Evolutionary conservation across 2,113 vertebrate genomes (phyloP).

Genomic region (Macrotus californicus): DNA sequence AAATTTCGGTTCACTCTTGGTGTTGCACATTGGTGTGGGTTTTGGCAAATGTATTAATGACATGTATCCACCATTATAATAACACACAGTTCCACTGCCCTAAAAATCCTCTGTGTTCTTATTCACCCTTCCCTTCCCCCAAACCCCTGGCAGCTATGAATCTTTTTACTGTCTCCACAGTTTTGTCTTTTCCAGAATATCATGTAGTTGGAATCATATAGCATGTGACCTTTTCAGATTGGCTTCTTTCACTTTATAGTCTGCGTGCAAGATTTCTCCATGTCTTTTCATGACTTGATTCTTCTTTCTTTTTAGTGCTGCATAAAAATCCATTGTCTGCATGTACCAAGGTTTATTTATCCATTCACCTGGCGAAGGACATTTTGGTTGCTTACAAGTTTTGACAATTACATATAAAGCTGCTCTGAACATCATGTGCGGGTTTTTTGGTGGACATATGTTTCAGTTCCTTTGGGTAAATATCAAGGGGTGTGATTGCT

Average conservation of each 20-base stretch:
- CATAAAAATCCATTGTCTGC: background rate
- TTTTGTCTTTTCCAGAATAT: background rate
- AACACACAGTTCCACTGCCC: background rate
- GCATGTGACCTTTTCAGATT: background rate
- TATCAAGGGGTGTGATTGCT: background rate
- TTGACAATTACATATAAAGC: background rate
- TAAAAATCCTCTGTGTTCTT: background rate
- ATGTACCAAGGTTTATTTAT: background rate
- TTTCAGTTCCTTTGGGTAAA: background rate
- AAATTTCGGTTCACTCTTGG: background rate
- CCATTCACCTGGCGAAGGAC: background rate
- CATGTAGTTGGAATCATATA: background rate
- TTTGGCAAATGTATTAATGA: background rate
- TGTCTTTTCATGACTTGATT: background rate
- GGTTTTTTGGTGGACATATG: background rate
- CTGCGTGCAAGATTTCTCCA: background rate
- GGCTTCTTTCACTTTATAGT: background rate
- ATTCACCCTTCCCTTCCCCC: background rate
- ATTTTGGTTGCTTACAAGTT: background rate
- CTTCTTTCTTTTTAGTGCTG: background rate
- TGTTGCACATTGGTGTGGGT: background rate
- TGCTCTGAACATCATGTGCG: background rate
- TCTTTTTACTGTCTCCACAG: background rate
- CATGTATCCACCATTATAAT: background rate
- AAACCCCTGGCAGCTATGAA: background rate